Base-by-base conservation (phyloP, 1,140 invertebrate genomes). In the Trichonephila clavipes region DNA sequence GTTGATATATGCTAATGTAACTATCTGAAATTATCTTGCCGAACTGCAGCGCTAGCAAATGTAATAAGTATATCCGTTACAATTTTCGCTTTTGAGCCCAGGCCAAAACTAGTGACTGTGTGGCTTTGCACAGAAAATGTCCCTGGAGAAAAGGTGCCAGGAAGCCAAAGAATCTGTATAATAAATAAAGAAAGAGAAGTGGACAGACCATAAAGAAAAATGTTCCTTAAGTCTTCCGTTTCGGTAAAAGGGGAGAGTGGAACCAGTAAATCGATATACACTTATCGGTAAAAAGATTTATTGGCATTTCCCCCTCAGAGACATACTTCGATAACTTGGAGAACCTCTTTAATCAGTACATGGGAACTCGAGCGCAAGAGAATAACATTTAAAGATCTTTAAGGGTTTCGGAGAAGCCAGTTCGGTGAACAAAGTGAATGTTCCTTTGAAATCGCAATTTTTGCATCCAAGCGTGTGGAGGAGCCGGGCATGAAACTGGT, bases 211-310 rank as follows among this genome's bases (percentile, higher is more conserved):
- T 81, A 91, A 91, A 91, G 90, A 91, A 91, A 91, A 91, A 91
- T 91, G 81, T 91, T 59, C 81, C 90, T 91, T 64, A 91, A 91
- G 90, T 91, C 77, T 91, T 91, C 81, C 90, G 51, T 58, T 91
- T 85, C 77, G 24, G 77, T 51, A 66, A 72, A 85, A 91, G 44
- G 81, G 61, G n/a, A 85, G 59, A 91, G 90, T 85, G 61, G 90
- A 64, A 64, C 90, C 40, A 44, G 90, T 83, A 91, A 91, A 91
- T 91, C 90, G 81, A 91, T 91, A 91, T 83, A 91, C 77, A 91
- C 90, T 91, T 91, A 91, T 91, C 90, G 90, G 90, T 61, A 91
- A 91, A 91, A 85, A 91, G 90, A 91, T 91, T 91, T 91, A 91
- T 91, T 91, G 90, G 81, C 90, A 85, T 91, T 91, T 66, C 62